phyloP scores from a whole-genome alignment of 2,888 invertebrate genomes.

The Tethea ocularis region DNA sequence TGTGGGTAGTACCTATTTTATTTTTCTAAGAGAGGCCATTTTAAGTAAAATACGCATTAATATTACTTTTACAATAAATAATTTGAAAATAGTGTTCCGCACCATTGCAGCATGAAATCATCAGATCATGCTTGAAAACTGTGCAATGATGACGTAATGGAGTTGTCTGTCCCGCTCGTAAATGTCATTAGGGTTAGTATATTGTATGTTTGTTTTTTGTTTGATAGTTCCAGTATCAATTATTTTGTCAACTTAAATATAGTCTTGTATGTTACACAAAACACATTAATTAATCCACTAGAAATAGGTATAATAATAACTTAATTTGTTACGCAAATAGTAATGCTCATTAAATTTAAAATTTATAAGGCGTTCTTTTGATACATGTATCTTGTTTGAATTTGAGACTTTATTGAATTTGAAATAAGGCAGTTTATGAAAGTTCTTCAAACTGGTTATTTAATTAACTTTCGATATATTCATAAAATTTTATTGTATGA shows the following conservation, averaged over 20 bases:
- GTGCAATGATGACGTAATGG: constrained; percentile 23
- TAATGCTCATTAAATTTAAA: too few species aligned
- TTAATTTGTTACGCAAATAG: too few species aligned
- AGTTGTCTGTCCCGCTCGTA: constrained; percentile 15
- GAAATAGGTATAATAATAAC: too few species aligned
- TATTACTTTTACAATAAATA: constrained; percentile 11
- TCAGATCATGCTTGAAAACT: constrained; percentile 29
- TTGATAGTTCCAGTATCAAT: constrained; percentile 15
- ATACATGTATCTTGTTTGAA: neutral
- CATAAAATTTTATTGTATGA: neutral
- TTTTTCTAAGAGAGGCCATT: too few species aligned
- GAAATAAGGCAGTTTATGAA: neutral
- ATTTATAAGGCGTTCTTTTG: too few species aligned
- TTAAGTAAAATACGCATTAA: neutral
- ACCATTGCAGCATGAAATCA: constrained; percentile 32
- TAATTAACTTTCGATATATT: neutral
- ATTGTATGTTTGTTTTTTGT: constrained; percentile 20
- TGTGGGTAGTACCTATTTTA: too few species aligned
- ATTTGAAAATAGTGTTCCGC: constrained; percentile 9
- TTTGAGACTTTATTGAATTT: neutral
- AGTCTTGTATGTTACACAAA: neutral
- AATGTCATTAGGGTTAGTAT: constrained; percentile 21
- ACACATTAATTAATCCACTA: too few species aligned
- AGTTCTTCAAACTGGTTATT: neutral
- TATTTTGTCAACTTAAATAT: neutral